Percentiles rank a stretch among this genome's conserved stretches.
phyloP scores from a whole-genome alignment of 1,140 invertebrate genomes.

The Lamellibrachia luymesi region DNA sequence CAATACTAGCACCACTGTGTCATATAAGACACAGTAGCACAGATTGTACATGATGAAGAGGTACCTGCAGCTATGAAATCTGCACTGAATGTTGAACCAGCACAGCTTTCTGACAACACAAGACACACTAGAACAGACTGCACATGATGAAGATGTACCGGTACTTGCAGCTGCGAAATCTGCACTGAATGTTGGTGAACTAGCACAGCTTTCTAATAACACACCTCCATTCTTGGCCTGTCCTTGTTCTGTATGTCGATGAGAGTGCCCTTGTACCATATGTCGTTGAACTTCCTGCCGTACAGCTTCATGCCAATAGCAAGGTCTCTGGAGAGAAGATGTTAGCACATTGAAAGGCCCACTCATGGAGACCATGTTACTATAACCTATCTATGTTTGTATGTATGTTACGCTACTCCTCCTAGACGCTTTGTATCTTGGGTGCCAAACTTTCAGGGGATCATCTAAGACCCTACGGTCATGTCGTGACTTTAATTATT shows the following conservation, averaged over 20 bases:
- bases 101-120: background rate
- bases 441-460: too few species aligned
- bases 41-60: too few species aligned
- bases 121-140: background rate
- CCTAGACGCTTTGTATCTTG: too few species aligned
- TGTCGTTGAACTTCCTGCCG: slow-evolving; percentile 49
- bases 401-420: too few species aligned
- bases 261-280: slow-evolving; percentile 60
- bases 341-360: background rate
- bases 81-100: too few species aligned
- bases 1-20: too few species aligned
- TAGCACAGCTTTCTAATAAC: background rate
- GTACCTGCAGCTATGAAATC: too few species aligned
- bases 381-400: too few species aligned
- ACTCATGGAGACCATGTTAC: background rate
- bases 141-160: background rate
- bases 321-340: background rate
- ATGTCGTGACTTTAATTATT: too few species aligned
- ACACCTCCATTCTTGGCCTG: slow-evolving; percentile 37
- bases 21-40: background rate
- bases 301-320: slow-evolving; percentile 57
- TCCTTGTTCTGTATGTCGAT: slow-evolving; percentile 48
- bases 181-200: background rate
- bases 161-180: background rate
- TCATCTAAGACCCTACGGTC: too few species aligned